These are phyloP conservation scores for Archips crataeganus DNA, from an alignment of 2,888 invertebrate genomes.

Conservation along the genomic window DNA sequence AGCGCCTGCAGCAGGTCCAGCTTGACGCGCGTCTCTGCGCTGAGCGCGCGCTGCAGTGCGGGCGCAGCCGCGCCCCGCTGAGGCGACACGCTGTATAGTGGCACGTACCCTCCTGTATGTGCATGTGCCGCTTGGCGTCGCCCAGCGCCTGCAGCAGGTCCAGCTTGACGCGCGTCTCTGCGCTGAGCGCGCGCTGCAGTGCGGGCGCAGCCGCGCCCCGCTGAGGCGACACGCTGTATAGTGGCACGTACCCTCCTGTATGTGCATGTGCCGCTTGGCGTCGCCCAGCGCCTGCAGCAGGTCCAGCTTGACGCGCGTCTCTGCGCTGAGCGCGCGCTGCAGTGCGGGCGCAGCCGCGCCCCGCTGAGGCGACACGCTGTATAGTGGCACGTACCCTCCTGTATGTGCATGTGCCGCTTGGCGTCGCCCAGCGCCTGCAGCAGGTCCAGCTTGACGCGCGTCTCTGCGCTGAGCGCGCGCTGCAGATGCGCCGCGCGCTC, in stretches of 20 bases:
- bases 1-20: too few species aligned
- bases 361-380: conserved; percentile 93
- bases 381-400: conserved; percentile 87
- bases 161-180: conserved; percentile 98
- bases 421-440: conserved; percentile 98
- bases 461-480: conserved; percentile 97
- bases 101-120: conserved; percentile 92
- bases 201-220: conserved; percentile 93
- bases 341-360: conserved; percentile 97
- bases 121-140: conserved; percentile 96
- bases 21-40: too few species aligned
- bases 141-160: conserved; percentile 99
- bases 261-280: too few species aligned
- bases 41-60: conserved; percentile 92
- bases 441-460: conserved; percentile 98
- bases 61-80: conserved; percentile 93
- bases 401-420: conserved; percentile 94
- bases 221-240: too few species aligned
- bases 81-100: background rate
- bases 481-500: conserved; percentile 97
- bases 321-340: conserved; percentile 89
- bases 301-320: too few species aligned
- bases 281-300: too few species aligned
- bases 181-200: conserved; percentile 96
- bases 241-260: too few species aligned